Percentiles rank a stretch among this genome's conserved stretches.
Conservation (phyloP, 2,888 invertebrate genomes). For the Eulithis testata region DNA sequence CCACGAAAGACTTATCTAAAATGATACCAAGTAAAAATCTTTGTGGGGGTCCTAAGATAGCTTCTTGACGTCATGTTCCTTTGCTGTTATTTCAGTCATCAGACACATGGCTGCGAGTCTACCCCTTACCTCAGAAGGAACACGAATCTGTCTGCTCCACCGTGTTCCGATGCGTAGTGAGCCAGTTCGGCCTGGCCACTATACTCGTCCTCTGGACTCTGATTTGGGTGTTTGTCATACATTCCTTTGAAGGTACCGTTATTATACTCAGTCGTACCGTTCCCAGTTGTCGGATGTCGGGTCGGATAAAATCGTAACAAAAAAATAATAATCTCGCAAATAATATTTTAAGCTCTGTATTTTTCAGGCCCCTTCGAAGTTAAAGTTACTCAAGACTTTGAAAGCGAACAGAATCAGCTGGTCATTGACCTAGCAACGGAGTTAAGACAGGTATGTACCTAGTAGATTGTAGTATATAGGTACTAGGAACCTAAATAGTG, state of each 20-base stretch:
- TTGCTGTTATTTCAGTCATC: slow-evolving; percentile 26
- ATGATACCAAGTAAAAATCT: too few species aligned
- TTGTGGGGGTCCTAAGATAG: too few species aligned
- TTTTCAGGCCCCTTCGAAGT: slow-evolving; percentile 85
- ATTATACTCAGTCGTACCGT: too few species aligned
- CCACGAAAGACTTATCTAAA: too few species aligned
- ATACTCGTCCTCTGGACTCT: slow-evolving; percentile 86
- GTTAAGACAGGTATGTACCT: slow-evolving; percentile 78
- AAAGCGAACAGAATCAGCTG: slow-evolving; percentile 84
- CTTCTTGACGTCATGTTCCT: not conserved
- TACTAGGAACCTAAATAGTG: too few species aligned
- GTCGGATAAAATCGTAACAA: too few species aligned
- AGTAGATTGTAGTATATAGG: not conserved
- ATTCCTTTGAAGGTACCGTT: slow-evolving; percentile 85
- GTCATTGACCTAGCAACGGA: slow-evolving; percentile 87
- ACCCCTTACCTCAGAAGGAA: slow-evolving; percentile 75
- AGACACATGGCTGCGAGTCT: slow-evolving; percentile 79
- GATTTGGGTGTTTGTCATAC: slow-evolving; percentile 86
- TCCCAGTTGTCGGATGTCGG: too few species aligned
- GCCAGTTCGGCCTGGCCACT: slow-evolving; percentile 85
- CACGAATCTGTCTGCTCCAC: slow-evolving; percentile 66
- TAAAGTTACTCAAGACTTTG: slow-evolving; percentile 80
- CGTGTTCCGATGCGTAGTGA: slow-evolving; percentile 79
- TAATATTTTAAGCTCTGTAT: not conserved
- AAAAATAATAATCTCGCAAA: too few species aligned